Conservation (phyloP, 2,113 vertebrate genomes). For the Sakesphorus luctuosus region DNA sequence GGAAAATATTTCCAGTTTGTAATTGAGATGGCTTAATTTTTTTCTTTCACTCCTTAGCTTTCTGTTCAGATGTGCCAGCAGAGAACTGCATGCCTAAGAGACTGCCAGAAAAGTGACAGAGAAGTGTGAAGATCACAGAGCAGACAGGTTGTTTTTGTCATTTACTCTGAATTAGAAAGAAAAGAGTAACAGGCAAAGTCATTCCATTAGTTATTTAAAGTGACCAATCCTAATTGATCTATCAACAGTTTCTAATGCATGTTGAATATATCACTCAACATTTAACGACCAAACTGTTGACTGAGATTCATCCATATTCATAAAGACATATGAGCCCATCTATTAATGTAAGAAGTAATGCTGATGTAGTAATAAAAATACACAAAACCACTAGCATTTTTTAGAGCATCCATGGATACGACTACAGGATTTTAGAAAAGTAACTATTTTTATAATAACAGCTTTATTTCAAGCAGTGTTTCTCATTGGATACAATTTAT, state of each 20-base stretch:
- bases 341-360: constrained; percentile 6
- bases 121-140: not conserved
- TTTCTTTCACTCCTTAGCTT: not conserved
- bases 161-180: constrained; percentile 3
- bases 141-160: not conserved
- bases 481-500: constrained; percentile 56
- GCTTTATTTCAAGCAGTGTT: constrained; percentile 72
- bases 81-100: not conserved
- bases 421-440: constrained; percentile 29
- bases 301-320: constrained; percentile 29
- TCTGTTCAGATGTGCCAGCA: not conserved
- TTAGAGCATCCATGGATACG: constrained; percentile 46
- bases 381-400: constrained; percentile 43
- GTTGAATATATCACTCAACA: not conserved
- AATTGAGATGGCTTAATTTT: not conserved
- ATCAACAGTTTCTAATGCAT: constrained; percentile 3
- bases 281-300: constrained; percentile 4
- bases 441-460: constrained; percentile 62
- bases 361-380: constrained; percentile 64
- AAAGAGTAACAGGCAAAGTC: not conserved
- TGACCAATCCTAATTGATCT: constrained; percentile 39
- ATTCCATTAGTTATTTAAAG: not conserved
- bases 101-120: not conserved
- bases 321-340: not conserved
- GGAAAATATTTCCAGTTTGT: not conserved